Evolutionary conservation across 2,888 invertebrate genomes (phyloP), one percentile per base, ranked within the genome.

Genomic region (Megalurothrips usitatus): DNA sequence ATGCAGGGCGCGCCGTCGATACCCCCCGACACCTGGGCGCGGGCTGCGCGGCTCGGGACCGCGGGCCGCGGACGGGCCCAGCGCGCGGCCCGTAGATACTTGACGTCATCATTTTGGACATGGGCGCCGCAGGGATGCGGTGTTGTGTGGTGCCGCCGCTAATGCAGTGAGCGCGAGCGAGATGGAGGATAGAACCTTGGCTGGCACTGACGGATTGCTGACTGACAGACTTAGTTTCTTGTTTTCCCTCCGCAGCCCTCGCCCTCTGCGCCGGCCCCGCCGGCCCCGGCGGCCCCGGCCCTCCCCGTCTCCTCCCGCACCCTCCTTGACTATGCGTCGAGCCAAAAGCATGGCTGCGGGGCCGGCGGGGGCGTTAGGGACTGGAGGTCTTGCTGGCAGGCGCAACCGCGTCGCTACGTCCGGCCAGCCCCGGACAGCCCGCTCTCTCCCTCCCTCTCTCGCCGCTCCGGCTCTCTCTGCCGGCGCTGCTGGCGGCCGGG

Each of bases 201-300:
- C 19, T 19, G 58, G 58, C 58, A 58, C 58, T 58, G 58, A 58
- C 58, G 11, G 58, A 58, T 58, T 58, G 58, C n/a, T 58, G 19
- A n/a, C 58, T 58, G 58, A 58, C 58, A 58, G 58, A 58, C 58
- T n/a, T 79, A 52, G 23, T 47, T 79, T 19, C 52, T 47, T 80
- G 49, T 80, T 26, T n/a, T 48, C 52, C 49, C 81, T 79, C 28
- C 79, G 75, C 81, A 79, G 79, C 19, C 80, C 80, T 82, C 82
- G 82, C 81, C 81, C 81, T 48, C 58, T 14, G 58, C 58, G 14
- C n/a, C 34, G 34, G 68, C 26, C 79, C 78, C 81, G 82, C 82
- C 81, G 81, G 81, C 80, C 78, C 79, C 58, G 78, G 81, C 79
- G n/a, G n/a, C 79, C 75, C 81, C 78, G 78, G 26, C 82, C 79